Evolutionary conservation across 1,140 invertebrate genomes (phyloP).

Genomic region (Stegodyphus dumicola): DNA sequence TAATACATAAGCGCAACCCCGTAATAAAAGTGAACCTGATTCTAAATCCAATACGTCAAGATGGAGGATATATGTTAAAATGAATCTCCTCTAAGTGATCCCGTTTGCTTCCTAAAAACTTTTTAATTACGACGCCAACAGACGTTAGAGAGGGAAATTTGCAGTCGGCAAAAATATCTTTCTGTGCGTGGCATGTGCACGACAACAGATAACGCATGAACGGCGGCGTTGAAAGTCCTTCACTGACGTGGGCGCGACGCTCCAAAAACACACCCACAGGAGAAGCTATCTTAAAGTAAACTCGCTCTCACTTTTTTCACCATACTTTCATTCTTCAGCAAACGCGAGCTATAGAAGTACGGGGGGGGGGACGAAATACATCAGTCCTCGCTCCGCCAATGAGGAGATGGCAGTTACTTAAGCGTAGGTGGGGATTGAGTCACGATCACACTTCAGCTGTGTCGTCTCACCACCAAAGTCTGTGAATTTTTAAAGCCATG

Average conservation of each 20-base stretch:
- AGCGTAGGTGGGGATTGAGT: constrained; percentile 52
- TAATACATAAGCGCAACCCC: no score
- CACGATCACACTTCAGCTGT: constrained; percentile 48
- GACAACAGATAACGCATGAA: not conserved
- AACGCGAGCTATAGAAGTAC: not conserved
- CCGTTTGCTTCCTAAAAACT: no score
- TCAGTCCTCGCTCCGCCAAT: constrained; percentile 16
- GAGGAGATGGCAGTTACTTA: constrained; percentile 32
- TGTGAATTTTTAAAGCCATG: no score
- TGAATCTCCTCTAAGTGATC: no score
- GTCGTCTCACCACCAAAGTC: constrained; percentile 31
- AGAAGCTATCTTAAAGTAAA: not conserved
- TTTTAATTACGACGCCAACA: no score
- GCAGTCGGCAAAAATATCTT: no score
- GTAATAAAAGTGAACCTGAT: no score
- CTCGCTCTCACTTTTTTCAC: constrained; percentile 11
- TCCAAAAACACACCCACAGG: constrained; percentile 25
- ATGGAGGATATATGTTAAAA: no score
- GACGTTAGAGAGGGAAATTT: no score
- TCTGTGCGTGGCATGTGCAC: not conserved
- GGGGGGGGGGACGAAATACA: not conserved
- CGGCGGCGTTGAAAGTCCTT: no score
- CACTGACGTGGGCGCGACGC: constrained; percentile 19
- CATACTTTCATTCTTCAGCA: no score
- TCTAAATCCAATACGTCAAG: no score